A percentile compares a stretch with the other conserved stretches of the same genome.
phyloP scores from a whole-genome alignment of 35 echinoderm and acorn worm species.

The Hemicentrotus pulcherrimus region DNA sequence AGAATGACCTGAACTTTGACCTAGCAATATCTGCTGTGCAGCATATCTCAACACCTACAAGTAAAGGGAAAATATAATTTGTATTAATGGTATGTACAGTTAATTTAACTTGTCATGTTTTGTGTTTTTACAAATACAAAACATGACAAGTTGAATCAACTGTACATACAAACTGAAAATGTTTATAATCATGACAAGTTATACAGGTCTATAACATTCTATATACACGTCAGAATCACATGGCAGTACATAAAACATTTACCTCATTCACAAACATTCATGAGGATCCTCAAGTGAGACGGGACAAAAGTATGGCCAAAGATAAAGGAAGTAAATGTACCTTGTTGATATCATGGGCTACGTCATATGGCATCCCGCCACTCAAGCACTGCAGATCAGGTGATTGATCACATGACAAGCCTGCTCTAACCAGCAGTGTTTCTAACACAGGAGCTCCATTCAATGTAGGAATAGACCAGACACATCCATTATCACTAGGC shows the following conservation, averaged over 20 bases:
- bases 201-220: too few species aligned
- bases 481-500: not conserved
- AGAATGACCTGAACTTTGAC: not conserved
- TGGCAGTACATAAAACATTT: not conserved
- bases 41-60: not conserved
- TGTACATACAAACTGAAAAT: too few species aligned
- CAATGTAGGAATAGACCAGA: not conserved
- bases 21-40: not conserved
- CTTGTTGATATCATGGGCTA: slow-evolving; percentile 36
- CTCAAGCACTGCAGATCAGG: not conserved
- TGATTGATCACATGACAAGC: slow-evolving; percentile 22
- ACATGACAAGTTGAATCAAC: too few species aligned
- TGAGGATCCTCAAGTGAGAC: too few species aligned
- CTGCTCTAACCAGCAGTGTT: not conserved
- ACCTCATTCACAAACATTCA: not conserved
- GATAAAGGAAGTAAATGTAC: not conserved
- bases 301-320: not conserved
- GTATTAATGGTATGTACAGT: not conserved
- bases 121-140: too few species aligned
- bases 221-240: not conserved
- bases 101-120: not conserved
- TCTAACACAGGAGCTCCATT: not conserved
- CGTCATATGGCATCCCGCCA: not conserved
- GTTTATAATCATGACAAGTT: too few species aligned
- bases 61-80: not conserved